These are phyloP conservation scores for Apeltes quadracus DNA, from an alignment of 2,113 vertebrate species.

Conservation along the genomic window DNA sequence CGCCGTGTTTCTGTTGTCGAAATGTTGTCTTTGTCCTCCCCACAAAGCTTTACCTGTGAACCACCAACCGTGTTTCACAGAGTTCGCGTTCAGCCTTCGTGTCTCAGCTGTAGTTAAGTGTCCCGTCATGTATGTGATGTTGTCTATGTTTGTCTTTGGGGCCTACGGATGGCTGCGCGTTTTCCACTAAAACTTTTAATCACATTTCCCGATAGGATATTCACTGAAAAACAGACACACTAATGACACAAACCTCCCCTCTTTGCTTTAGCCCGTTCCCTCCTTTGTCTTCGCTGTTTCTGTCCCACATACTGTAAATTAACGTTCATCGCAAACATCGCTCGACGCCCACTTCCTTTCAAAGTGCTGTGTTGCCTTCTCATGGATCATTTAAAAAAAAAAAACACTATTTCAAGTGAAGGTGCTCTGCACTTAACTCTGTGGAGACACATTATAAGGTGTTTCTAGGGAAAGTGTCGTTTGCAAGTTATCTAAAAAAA, in stretches of 20 bases:
- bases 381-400: slow-evolving; percentile 34
- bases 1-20: slow-evolving; percentile 50
- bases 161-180: slow-evolving; percentile 47
- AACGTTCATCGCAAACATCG: not conserved
- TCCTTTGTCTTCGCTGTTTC: slow-evolving; percentile 24
- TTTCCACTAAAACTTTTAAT: slow-evolving; percentile 57
- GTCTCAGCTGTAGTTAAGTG: slow-evolving; percentile 44
- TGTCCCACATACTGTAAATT: slow-evolving; percentile 19
- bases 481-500: slow-evolving; percentile 29
- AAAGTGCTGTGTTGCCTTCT: slow-evolving; percentile 46
- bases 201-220: slow-evolving; percentile 18
- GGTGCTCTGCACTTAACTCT: slow-evolving; percentile 73
- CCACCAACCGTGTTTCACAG: not conserved
- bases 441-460: not conserved
- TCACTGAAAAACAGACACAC: slow-evolving; percentile 31
- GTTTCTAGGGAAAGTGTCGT: slow-evolving; percentile 6
- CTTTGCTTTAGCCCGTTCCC: slow-evolving; percentile 28
- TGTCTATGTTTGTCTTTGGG: slow-evolving; percentile 49
- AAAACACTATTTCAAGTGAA: slow-evolving; percentile 67
- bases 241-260: slow-evolving; percentile 26
- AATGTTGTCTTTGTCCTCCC: slow-evolving; percentile 41
- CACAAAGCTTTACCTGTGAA: not conserved
- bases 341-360: slow-evolving; percentile 48
- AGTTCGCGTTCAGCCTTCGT: slow-evolving; percentile 17
- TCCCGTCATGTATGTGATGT: slow-evolving; percentile 60